Evolutionary conservation across 2,113 vertebrate genomes (phyloP), one percentile per base, ranked within the genome.

Genomic region (Miniopterus natalensis): DNA sequence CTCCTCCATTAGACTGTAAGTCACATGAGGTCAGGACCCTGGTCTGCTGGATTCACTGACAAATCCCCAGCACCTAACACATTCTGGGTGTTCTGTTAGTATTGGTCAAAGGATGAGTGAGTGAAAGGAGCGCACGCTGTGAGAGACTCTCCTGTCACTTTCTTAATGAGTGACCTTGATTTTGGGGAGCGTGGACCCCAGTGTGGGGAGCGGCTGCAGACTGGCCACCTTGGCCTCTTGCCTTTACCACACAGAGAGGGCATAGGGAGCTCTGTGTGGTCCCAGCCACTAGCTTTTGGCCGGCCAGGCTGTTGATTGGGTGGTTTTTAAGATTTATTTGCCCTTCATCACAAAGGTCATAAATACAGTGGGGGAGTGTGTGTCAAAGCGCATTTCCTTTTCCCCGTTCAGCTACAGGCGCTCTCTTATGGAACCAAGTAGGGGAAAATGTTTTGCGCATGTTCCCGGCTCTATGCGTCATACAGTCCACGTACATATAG

Each of bases 311-410:
- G 68, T 77, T 63, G 47, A 68, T 7, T 31, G 73, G 77, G 73
- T 70, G 53, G 59, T 75, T 88, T 94, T 68, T 55, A 42, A 78
- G 75, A 40, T 51, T 59, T 75, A 74, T 42, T 83, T 92, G 20
- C 23, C 2, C 36, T 74, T 14, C 29, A 5, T 85, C 40, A 18
- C n/a, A 45, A 49, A 55, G 63, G 25, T 79, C 6, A 40, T 84
- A 88, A 40, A 81, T 40, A 27, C 1, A n/a, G 68, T 14, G 29
- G 68, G 2, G 1, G 9, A 20, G 25, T 31, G 15, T 27, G 51
- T 65, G 55, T 92, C 27, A 40, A 47, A n/a, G n/a, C 27, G 27
- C 2, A 1, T 31, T 36, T 27, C 36, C 12, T 51, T 31, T 6
- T 7, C 31, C 61, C 85, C 3, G 0, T 21, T 70, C 53, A 45